Evolutionary conservation across 2,113 vertebrate species (phyloP), one percentile per base, ranked within the genome.

Genomic region (Vulpes ferrilata): DNA sequence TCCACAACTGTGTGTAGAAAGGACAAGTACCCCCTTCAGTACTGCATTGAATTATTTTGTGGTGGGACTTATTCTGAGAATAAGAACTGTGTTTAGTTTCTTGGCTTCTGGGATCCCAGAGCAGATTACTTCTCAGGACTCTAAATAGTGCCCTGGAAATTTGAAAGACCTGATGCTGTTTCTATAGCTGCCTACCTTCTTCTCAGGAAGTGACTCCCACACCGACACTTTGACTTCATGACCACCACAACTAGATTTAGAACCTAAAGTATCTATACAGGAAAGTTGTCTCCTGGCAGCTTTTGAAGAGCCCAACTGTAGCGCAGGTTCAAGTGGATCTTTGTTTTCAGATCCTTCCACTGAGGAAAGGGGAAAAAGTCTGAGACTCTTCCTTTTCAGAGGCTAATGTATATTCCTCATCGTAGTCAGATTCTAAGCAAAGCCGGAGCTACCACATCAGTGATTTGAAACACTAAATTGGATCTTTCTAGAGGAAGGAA

Each of bases 181-280:
- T 97, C 81, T 82, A 93, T 92, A 96, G 91, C 84, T 53, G 69
- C 80, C 95, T 55, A 3, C 38, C 89, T 96, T 97, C 96, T 85
- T 92, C 97, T 92, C 87, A 60, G 96, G 96, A 97, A 93, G 93
- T 85, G 17, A 59, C 93, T 95, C 94, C 95, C 71, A 92, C 76
- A 55, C 59, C 17, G 30, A 7, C 62, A 55, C 57, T 67, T 71
- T 82, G 62, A 32, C 74, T 60, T 35, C 76, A 17, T 90, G 86
- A 38, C 74, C 64, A 48, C 30, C 65, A 23, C 25, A 73, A 48
- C 60, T 87, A 67, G 84, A 94, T 73, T 94, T 78, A 96, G 94
- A 96, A 81, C 71, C 93, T 11, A 1, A n/a, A 95, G 43, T 53
- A 22, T 76, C 80, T 20, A 3, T 51, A 30, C 30, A 8, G 76